phyloP scores from a whole-genome alignment of 1,140 invertebrate species.

The Caenorhabditis latens region DNA sequence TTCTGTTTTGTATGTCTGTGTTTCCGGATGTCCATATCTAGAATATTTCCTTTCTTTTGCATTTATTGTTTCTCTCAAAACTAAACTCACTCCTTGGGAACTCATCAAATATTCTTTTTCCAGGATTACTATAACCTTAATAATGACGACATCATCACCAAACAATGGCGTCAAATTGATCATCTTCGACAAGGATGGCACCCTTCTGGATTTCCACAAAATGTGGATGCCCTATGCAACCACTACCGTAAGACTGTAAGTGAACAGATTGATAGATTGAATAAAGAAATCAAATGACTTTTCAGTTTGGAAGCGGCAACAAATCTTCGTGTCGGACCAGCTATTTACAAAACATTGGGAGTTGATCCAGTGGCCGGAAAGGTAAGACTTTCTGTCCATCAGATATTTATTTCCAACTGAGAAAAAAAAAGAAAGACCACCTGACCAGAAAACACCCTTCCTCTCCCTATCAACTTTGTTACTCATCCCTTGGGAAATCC shows the following conservation, averaged over 20 bases:
- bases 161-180: slow-evolving; percentile 73
- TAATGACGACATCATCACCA: slow-evolving; percentile 17
- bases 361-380: slow-evolving; percentile 58
- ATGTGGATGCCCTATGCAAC: slow-evolving; percentile 80
- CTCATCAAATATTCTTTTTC: not conserved
- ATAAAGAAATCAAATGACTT: not conserved
- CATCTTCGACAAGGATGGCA: slow-evolving; percentile 81
- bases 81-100: not conserved
- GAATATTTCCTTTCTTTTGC: not conserved
- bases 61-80: not conserved
- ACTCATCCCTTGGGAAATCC: not conserved
- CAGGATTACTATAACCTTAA: not conserved
- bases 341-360: slow-evolving; percentile 62
- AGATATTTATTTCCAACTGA: not conserved
- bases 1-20: too few species aligned
- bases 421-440: not conserved
- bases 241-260: slow-evolving; percentile 70
- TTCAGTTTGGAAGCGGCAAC: slow-evolving; percentile 70
- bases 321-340: slow-evolving; percentile 62
- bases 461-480: not conserved
- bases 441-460: slow-evolving; percentile 1
- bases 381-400: not conserved
- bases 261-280: not conserved
- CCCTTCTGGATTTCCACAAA: slow-evolving; percentile 80
- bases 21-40: too few species aligned